phyloP scores from a whole-genome alignment of 2,797 vertebrate genomes.

The Sarcoramphus papa region DNA sequence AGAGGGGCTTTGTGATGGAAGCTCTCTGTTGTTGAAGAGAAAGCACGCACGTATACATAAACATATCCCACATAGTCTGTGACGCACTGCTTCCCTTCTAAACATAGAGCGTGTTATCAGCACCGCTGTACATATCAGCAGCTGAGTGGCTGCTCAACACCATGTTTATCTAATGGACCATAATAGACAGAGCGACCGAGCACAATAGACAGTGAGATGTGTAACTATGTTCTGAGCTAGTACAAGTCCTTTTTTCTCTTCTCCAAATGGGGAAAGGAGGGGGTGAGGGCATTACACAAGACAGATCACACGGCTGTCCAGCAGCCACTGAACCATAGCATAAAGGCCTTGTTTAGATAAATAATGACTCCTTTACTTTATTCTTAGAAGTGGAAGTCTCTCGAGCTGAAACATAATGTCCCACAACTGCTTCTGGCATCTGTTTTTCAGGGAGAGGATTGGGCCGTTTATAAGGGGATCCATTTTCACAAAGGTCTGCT shows the following conservation, averaged over 20 bases:
- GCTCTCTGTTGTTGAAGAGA: constrained; percentile 8
- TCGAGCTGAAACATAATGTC: constrained; percentile 49
- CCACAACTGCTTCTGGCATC: constrained; percentile 39
- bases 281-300: constrained; percentile 60
- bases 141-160: constrained; percentile 46
- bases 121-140: constrained; percentile 3
- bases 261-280: constrained; percentile 26
- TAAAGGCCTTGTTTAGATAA: constrained; percentile 65
- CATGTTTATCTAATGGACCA: constrained; percentile 65
- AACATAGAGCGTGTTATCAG: constrained; percentile 60
- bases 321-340: constrained; percentile 48
- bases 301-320: constrained; percentile 56
- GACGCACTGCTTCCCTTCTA: constrained; percentile 54
- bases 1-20: constrained; percentile 31
- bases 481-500: constrained; percentile 55
- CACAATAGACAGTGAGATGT: constrained; percentile 62
- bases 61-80: constrained; percentile 26
- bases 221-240: constrained; percentile 53
- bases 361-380: constrained; percentile 64
- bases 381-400: constrained; percentile 58
- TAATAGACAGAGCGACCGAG: constrained; percentile 31
- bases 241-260: constrained; percentile 38
- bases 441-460: constrained; percentile 39
- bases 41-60: background rate
- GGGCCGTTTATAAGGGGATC: constrained; percentile 32